Evolutionary conservation across 2,113 vertebrate genomes (phyloP).

Genomic region (Rhynchomys soricoides): DNA sequence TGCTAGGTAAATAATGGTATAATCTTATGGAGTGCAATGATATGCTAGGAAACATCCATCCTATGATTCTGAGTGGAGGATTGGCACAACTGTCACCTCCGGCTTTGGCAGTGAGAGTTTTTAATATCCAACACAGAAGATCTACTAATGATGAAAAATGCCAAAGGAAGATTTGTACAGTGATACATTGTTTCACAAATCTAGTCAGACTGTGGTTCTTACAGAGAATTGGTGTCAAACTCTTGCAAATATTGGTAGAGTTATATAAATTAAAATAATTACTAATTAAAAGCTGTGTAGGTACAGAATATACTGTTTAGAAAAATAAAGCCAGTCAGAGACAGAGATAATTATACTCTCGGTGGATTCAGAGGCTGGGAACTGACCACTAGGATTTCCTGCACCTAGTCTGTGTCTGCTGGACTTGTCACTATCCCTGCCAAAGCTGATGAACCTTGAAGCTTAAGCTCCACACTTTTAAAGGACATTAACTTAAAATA

Average conservation of each 20-base stretch:
- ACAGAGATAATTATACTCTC: not conserved
- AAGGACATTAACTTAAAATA: not conserved
- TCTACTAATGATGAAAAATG: not conserved
- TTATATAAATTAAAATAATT: not conserved
- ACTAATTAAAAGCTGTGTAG: not conserved
- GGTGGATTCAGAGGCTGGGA: too few relatives aligned
- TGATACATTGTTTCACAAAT: not conserved
- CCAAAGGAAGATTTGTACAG: not conserved
- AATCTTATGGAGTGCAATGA: not conserved
- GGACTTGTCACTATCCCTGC: not conserved
- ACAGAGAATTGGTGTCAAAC: fast-evolving
- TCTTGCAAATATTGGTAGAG: not conserved
- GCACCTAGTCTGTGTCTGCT: not conserved
- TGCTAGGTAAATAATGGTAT: not conserved
- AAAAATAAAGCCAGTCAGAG: not conserved
- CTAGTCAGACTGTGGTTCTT: not conserved
- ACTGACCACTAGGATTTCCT: not conserved
- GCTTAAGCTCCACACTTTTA: not conserved
- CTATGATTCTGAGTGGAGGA: not conserved
- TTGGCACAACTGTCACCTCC: not conserved
- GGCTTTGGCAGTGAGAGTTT: not conserved
- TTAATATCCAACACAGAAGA: too few relatives aligned
- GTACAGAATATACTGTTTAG: not conserved
- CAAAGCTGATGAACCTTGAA: too few relatives aligned
- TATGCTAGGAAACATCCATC: too few relatives aligned